These are phyloP conservation scores for Arbacia lixula DNA, from an alignment of 53 echinoderm and acorn worm genomes.

Conservation along the genomic window DNA sequence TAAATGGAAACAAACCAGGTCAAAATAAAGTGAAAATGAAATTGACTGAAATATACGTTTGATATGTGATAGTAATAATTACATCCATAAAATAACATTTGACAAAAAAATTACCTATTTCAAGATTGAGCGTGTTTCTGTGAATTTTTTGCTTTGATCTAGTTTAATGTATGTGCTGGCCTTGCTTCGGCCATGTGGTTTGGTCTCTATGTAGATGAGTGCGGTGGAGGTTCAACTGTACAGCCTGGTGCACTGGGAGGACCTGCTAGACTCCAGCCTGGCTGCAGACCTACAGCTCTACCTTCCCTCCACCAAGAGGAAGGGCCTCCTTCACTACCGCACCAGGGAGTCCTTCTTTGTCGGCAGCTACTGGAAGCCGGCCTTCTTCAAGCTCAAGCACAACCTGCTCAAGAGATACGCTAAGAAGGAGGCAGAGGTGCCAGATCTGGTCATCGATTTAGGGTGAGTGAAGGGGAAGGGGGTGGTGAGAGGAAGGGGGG, in stretches of 20 bases:
- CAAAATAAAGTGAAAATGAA: too few species aligned
- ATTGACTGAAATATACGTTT: too few species aligned
- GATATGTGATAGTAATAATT: too few species aligned
- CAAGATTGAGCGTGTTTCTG: too few species aligned
- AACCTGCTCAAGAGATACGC: constrained; percentile 71
- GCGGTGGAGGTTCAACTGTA: constrained; percentile 72
- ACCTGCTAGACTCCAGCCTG: constrained; percentile 70
- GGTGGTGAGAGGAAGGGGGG: neutral
- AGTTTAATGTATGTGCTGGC: too few species aligned
- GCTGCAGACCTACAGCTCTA: constrained; percentile 87
- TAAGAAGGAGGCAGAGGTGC: constrained; percentile 62
- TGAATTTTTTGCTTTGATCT: too few species aligned
- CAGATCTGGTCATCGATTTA: constrained; percentile 78
- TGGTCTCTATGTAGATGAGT: too few species aligned
- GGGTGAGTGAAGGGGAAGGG: constrained; percentile 52
- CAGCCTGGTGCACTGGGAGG: constrained; percentile 95
- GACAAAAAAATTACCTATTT: too few species aligned
- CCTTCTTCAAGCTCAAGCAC: constrained; percentile 79
- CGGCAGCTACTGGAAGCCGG: constrained; percentile 85
- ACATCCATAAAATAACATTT: too few species aligned
- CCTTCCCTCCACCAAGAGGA: constrained; percentile 68
- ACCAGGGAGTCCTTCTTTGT: constrained; percentile 67
- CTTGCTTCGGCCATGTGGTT: too few species aligned
- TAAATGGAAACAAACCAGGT: too few species aligned
- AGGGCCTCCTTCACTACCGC: constrained; percentile 80